Percentiles rank a stretch among this genome's conserved stretches.
Conservation (phyloP, 2,888 invertebrate genomes). For the Protophormia terraenovae region DNA sequence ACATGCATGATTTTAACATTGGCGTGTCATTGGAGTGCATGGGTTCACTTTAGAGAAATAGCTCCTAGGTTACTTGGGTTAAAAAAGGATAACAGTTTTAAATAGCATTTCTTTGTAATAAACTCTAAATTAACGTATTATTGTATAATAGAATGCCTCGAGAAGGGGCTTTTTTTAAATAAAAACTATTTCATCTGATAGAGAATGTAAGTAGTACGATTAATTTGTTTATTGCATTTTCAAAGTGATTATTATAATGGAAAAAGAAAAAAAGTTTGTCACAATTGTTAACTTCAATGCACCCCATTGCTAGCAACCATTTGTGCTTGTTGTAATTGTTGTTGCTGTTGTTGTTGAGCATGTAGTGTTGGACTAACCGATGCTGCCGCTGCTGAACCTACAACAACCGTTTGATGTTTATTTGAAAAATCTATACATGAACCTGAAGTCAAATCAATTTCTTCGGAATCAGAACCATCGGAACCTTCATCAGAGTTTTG, state of each 20-base stretch:
- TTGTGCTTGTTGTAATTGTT: constrained; percentile 59
- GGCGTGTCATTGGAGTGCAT: too few species aligned
- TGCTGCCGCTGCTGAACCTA: background rate
- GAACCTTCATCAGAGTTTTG: constrained; percentile 77
- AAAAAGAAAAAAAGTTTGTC: constrained; percentile 10
- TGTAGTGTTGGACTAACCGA: constrained; percentile 42
- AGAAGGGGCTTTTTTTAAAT: too few species aligned
- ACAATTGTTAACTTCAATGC: constrained; percentile 62
- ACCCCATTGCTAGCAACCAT: constrained; percentile 65
- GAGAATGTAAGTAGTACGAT: constrained; percentile 5
- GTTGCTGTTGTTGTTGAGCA: constrained; percentile 47
- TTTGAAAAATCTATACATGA: constrained; percentile 81
- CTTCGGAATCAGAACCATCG: constrained; percentile 81
- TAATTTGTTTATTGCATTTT: constrained; percentile 60
- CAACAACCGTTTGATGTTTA: constrained; percentile 69
- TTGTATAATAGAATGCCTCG: too few species aligned
- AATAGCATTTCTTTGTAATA: too few species aligned
- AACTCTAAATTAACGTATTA: too few species aligned
- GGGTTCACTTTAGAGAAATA: too few species aligned
- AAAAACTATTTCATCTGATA: background rate
- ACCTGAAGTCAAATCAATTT: constrained; percentile 81
- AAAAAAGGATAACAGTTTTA: too few species aligned
- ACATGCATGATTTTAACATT: too few species aligned
- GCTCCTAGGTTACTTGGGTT: too few species aligned
- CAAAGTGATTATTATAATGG: constrained; percentile 38